Evolutionary conservation across 2,113 vertebrate species (phyloP), one percentile per base, ranked within the genome.

Genomic region (Ptychochromis oligacanthus): DNA sequence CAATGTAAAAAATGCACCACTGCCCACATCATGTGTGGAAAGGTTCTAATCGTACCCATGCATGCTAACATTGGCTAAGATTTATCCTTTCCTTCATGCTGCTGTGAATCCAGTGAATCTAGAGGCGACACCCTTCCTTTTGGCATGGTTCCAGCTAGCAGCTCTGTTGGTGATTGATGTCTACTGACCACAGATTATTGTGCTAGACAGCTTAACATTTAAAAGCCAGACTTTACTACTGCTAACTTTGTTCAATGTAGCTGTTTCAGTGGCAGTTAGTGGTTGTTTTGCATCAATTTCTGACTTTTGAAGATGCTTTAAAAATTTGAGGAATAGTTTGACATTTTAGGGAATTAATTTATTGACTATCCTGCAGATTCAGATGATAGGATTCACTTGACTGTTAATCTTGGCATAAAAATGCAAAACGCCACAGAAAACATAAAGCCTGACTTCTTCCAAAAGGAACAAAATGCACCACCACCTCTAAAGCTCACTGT

Each of bases 141-240:
- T 80, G 75, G 77, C 38, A 54, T 28, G 8, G 65, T 82, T 77
- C 81, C 61, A 86, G 59, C 75, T 28, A 38, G 38, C 52, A 54
- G 70, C 86, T 80, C 61, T 58, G 67, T n/a, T 52, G 22, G 22
- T 67, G 61, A 77, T 14, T 80, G 70, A 75, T 9, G 26, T 59
- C 56, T 59, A 20, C 38, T n/a, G 20, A 56, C 56, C n/a, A 57
- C 55, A 57, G 38, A 59, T 58, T 43, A 43, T 24, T 43, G 40
- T 72, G 67, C 11, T 72, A 54, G 28, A 52, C 67, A 77, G 13
- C 17, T 28, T 59, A 43, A 60, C 17, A n/a, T 40, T 57, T 28
- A 40, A 58, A 46, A 58, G 1, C 0, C 6, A 59, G 17, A 17
- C 49, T 52, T 52, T 18, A 52, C 49, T 18, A 7, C 18, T 54